Conservation (phyloP, 2,113 vertebrate species). For the Oceanodroma tethys region DNA sequence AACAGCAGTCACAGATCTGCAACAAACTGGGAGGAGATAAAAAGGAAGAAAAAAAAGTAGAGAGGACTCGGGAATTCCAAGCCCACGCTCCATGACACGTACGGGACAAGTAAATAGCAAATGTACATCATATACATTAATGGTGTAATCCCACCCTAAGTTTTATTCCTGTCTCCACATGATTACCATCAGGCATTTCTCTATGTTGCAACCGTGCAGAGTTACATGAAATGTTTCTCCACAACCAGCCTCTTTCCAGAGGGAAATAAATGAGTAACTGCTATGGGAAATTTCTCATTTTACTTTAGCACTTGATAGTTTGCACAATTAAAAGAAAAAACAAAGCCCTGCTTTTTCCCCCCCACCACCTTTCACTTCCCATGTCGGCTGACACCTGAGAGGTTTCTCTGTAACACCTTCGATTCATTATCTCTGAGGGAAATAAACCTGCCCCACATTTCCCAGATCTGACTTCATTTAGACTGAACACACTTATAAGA, state of each 20-base stretch:
- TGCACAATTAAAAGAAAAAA: background rate
- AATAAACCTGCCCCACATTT: background rate
- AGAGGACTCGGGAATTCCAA: background rate
- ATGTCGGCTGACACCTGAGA: fast-evolving
- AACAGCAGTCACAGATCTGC: background rate
- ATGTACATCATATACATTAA: fast-evolving
- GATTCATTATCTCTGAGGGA: background rate
- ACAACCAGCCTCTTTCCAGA: background rate
- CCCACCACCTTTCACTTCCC: background rate
- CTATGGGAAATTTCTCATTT: background rate
- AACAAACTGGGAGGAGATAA: background rate
- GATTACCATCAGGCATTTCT: too few relatives aligned
- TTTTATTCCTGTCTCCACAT: background rate
- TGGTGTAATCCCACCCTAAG: background rate
- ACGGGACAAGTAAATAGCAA: background rate
- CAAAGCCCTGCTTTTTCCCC: fast-evolving
- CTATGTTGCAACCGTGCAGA: fast-evolving
- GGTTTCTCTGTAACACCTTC: background rate
- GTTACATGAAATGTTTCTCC: background rate
- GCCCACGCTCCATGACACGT: fast-evolving
- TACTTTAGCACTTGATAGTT: background rate
- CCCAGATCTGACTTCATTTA: background rate
- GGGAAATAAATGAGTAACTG: background rate
- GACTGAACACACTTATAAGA: background rate
- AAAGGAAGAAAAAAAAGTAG: background rate